A percentile compares a stretch with the other conserved stretches of the same genome.
phyloP scores from a whole-genome alignment of 2,888 invertebrate species.

The Dione juno region DNA sequence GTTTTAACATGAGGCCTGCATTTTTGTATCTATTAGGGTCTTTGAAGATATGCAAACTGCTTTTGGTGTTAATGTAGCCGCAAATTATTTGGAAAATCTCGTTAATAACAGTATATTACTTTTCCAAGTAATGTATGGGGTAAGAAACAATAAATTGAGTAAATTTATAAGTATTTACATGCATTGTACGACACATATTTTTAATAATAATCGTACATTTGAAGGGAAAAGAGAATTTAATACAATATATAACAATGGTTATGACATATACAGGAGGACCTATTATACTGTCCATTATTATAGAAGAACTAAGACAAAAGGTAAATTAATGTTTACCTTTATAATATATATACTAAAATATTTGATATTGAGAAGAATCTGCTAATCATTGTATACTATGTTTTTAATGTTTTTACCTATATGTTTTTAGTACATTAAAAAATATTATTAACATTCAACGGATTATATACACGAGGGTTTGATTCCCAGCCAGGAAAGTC shows the following conservation, averaged over 20 bases:
- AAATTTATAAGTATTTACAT: not conserved
- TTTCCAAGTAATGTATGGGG: constrained; percentile 57
- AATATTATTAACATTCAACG: too few species aligned
- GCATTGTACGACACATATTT: not conserved
- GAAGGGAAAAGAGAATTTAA: constrained; percentile 48
- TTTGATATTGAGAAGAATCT: too few species aligned
- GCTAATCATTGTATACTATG: too few species aligned
- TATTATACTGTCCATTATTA: constrained; percentile 53
- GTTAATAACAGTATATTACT: constrained; percentile 56
- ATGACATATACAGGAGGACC: constrained; percentile 53
- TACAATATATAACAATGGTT: constrained; percentile 41
- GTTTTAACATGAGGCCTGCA: not conserved
- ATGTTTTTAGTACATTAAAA: too few species aligned
- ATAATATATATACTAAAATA: too few species aligned
- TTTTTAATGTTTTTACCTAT: too few species aligned
- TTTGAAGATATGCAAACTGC: constrained; percentile 54
- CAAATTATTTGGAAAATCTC: constrained; percentile 57
- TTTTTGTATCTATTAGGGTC: constrained; percentile 45
- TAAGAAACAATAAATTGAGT: constrained; percentile 41
- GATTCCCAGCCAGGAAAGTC: too few species aligned
- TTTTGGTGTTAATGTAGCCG: constrained; percentile 55
- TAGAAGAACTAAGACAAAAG: constrained; percentile 52
- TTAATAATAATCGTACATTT: constrained; percentile 23
- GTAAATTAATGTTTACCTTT: too few species aligned
- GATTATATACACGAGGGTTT: too few species aligned